phyloP scores from a whole-genome alignment of 1,140 invertebrate genomes.

The Manduca sexta region DNA sequence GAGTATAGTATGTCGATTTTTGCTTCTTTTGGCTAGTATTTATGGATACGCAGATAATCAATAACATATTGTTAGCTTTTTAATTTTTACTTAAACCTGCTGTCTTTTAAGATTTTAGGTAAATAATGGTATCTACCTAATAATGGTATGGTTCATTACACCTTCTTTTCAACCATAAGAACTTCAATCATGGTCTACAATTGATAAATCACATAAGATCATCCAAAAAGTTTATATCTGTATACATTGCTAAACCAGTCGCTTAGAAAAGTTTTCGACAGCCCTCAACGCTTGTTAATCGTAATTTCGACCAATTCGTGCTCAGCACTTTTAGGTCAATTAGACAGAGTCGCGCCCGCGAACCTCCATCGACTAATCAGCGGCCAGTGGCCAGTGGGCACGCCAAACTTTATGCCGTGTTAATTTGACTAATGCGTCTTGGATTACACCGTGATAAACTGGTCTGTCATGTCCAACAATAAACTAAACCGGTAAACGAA shows the following conservation, averaged over 20 bases:
- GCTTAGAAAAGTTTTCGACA: constrained; percentile 11
- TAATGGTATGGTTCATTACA: no score
- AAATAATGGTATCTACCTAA: no score
- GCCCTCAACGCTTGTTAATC: constrained; percentile 45
- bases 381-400: constrained; percentile 53
- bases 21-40: background rate
- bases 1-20: no score
- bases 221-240: no score
- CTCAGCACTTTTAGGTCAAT: constrained; percentile 69
- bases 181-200: no score
- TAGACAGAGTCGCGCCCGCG: constrained; percentile 60
- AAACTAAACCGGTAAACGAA: constrained; percentile 15
- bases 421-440: constrained; percentile 68
- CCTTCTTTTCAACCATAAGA: no score
- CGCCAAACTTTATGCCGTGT: constrained; percentile 65
- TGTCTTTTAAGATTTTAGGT: no score
- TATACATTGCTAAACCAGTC: background rate
- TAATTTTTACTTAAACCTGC: background rate
- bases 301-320: constrained; percentile 66
- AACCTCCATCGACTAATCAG: constrained; percentile 50
- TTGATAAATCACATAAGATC: no score
- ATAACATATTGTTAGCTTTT: background rate
- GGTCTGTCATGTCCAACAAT: constrained; percentile 22
- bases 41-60: background rate
- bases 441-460: constrained; percentile 53